Conservation (phyloP, 2,797 vertebrate genomes). For the Euphonia xanthogaster region DNA sequence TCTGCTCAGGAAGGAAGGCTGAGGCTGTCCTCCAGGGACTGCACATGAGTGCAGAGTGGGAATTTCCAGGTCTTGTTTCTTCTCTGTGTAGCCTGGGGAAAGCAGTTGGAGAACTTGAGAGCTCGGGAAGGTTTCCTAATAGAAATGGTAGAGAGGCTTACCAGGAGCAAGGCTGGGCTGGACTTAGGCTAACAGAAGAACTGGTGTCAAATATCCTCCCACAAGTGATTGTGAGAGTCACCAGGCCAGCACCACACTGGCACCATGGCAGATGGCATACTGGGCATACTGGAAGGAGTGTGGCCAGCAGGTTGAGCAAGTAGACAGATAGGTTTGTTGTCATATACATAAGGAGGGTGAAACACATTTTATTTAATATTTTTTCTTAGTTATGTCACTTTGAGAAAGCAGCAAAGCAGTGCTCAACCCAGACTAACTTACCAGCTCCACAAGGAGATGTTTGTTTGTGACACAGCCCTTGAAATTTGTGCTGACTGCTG, state of each 20-base stretch:
- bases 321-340: neutral
- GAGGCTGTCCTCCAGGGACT: neutral
- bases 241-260: neutral
- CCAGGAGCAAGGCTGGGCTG: neutral
- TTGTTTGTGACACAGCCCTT: neutral
- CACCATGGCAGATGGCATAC: neutral
- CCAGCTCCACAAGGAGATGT: neutral
- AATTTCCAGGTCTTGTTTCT: neutral
- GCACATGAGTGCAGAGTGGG: neutral
- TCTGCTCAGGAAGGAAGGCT: neutral
- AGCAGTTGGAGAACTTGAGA: neutral
- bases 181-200: neutral
- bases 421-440: neutral
- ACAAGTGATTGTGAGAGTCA: neutral
- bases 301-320: rapidly evolving
- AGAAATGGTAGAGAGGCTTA: neutral
- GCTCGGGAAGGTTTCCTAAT: neutral
- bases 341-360: neutral
- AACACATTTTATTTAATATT: neutral
- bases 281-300: neutral
- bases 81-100: neutral
- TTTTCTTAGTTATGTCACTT: neutral
- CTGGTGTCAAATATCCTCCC: neutral
- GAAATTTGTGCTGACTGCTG: neutral
- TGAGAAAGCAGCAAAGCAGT: neutral